Evolutionary conservation across 2,113 vertebrate species (phyloP), one percentile per base, ranked within the genome.

Genomic region (Egretta garzetta): DNA sequence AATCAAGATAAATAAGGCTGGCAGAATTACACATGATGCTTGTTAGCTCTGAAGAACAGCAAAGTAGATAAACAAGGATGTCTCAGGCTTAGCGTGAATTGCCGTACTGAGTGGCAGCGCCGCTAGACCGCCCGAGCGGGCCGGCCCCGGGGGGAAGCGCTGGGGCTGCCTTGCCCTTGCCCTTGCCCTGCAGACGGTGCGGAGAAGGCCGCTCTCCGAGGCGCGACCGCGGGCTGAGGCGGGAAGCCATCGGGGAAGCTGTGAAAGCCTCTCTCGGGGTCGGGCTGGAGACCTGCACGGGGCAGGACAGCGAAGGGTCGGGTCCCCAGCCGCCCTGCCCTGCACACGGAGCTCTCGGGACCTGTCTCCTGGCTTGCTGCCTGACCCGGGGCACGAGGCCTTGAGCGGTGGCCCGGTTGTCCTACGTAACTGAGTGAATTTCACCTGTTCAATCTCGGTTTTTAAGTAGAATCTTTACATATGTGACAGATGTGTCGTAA

Each of bases 1-100:
- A 81, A 95, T 93, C 93, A 85, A 89, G 91, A 85, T 87, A 95
- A 97, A 96, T 88, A 86, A 94, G 77, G 62, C 68, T 66, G 75
- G 39, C 68, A 80, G 84, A 91, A 90, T 94, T 87, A 49, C 80
- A 75, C 66, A 62, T 15, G 75, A 68, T 7, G 12, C 67, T 72
- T 79, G 47, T 93, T 95, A 58, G 49, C 83, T 97, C 73, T 53
- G 70, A 90, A 76, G 80, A 94, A 16, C 62, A 58, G 49, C 47
- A 71, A 86, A 87, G 75, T 4, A 64, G 52, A 91, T 62, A 94
- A 95, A 75, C 86, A 92, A 76, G 81, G 58, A 71, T 77, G 58
- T 72, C 59, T 76, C 50, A 76, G 71, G 81, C 66, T 87, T 45
- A 37, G 83, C 73, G 73, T 3, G 28, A 89, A 60, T 52, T 93